Conservation (phyloP, 2,888 invertebrate genomes). For the Choristoneura rosaceana region DNA sequence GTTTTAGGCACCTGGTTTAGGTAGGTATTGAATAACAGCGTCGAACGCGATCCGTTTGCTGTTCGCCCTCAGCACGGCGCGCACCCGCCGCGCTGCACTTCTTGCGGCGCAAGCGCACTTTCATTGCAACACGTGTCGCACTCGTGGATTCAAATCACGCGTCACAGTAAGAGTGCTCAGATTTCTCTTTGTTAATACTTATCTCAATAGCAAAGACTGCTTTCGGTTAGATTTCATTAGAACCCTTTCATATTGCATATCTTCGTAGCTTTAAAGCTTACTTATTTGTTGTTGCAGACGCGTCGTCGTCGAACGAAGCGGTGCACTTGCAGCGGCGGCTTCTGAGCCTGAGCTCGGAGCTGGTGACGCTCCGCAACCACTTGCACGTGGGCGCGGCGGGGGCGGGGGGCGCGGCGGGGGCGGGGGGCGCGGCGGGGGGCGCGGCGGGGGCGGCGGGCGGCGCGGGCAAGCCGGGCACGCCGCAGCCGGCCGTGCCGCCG, state of each 20-base stretch:
- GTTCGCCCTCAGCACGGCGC: no score
- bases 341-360: conserved; percentile 95
- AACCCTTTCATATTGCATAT: no score
- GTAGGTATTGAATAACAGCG: no score
- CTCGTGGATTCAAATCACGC: neutral
- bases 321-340: conserved; percentile 96
- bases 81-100: conserved; percentile 3
- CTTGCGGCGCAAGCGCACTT: conserved; percentile 20
- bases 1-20: no score
- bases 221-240: no score
- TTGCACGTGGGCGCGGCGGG: conserved; percentile 88
- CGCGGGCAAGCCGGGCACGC: conserved; percentile 48
- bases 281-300: conserved; percentile 87
- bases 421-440: conserved; percentile 70
- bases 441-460: conserved; percentile 62
- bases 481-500: conserved; percentile 58
- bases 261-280: neutral
- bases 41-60: no score
- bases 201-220: no score
- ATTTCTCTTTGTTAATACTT: neutral
- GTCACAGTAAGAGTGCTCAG: conserved; percentile 9
- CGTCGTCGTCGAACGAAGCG: conserved; percentile 97
- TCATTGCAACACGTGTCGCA: conserved; percentile 14
- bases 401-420: conserved; percentile 47
- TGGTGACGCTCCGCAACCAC: conserved; percentile 95